A percentile compares a stretch with the other conserved stretches of the same genome.
Conservation (phyloP, 2,888 invertebrate species). For the Stenurella melanura region DNA sequence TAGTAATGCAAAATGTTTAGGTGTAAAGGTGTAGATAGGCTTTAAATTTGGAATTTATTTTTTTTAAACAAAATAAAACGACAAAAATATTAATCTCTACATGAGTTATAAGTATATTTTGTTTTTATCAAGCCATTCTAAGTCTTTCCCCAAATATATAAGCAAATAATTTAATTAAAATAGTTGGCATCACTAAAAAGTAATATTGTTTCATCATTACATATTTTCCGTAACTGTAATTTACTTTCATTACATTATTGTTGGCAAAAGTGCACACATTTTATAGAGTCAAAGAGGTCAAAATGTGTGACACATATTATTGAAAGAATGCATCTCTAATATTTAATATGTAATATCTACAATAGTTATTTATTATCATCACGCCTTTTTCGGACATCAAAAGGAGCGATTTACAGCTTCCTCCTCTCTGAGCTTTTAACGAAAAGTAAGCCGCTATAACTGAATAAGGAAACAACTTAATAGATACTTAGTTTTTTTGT, state of each 20-base stretch:
- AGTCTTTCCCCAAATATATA: too few relatives aligned
- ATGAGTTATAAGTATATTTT: too few relatives aligned
- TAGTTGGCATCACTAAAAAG: background rate
- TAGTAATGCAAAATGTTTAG: too few relatives aligned
- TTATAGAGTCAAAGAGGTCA: slow-evolving; percentile 21
- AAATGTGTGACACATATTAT: slow-evolving; percentile 4
- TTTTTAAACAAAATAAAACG: too few relatives aligned
- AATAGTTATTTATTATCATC: slow-evolving; percentile 17
- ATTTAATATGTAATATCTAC: too few relatives aligned
- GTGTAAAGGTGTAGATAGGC: too few relatives aligned
- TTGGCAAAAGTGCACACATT: background rate
- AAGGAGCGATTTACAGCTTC: slow-evolving; percentile 22
- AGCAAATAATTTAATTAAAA: background rate
- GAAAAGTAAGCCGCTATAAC: background rate
- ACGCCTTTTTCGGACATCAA: slow-evolving; percentile 27
- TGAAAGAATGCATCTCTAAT: background rate
- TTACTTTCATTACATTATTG: slow-evolving; percentile 4
- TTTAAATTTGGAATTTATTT: too few relatives aligned
- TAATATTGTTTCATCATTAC: background rate
- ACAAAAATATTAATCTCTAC: too few relatives aligned
- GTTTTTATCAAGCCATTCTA: too few relatives aligned
- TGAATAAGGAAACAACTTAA: slow-evolving; percentile 25
- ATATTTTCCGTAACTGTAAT: background rate
- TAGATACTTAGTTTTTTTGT: background rate
- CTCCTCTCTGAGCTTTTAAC: slow-evolving; percentile 9